Base-by-base conservation (phyloP, 1,140 invertebrate genomes). In the Drosophila arawakana region DNA sequence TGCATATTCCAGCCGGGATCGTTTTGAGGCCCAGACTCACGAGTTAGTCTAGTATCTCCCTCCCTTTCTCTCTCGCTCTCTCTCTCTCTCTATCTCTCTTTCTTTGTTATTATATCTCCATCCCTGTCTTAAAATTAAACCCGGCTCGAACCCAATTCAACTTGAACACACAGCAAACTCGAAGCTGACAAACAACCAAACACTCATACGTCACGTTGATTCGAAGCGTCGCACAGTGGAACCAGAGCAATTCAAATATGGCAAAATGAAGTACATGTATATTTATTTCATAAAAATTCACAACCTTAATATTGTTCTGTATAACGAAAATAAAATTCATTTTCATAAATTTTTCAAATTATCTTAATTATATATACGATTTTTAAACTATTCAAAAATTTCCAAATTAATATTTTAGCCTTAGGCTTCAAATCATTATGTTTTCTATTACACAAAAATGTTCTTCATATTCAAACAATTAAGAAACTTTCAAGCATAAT, bases 131-230 rank as follows among this genome's bases (percentile, higher is more conserved):
- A 43, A 69, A 49, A 61, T 41, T 58, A 73, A 57, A 46, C 62
- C 44, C 39, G 46, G 50, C 37, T 69, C 41, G 46, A 10, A 50
- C 61, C 43, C 44, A 71, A 39, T 67, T 68, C 72, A 75, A 85
- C 63, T 86, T 79, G 74, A 62, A 73, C 77, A 76, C 73, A 83
- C 65, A 67, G 58, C 60, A 65, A 85, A 74, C 70, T 78, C 75
- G 8, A 66, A 70, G 74, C 79, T 82, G 69, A 86, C 84, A 88
- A 86, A 80, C 83, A 88, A 80, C 70, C 79, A 70, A 89, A 89
- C 84, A 81, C 84, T 84, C 84, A 88, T 88, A 88, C 80, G 77
- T 83, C 72, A 83, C 71, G 80, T 78, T 84, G 83, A 86, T 88
- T 88, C 55, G 76, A 76, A 78, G 63, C 46, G 34, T 43, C 50